Conservation (phyloP, 2,888 invertebrate species). For the Embidobia sp. region DNA sequence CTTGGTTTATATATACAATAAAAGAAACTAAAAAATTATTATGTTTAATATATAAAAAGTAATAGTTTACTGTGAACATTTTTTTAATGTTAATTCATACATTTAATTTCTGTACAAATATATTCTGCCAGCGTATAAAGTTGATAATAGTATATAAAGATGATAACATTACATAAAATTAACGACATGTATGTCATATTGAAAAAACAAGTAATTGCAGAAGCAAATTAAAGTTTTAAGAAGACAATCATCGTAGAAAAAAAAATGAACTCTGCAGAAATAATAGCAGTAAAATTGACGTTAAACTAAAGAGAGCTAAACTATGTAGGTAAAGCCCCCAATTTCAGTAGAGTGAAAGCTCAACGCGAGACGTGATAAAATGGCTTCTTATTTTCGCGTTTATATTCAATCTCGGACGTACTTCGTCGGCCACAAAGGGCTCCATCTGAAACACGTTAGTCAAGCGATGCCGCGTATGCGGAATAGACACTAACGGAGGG, state of each 20-base stretch:
- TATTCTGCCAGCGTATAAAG: no score
- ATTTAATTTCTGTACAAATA: no score
- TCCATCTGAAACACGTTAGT: conserved; percentile 80
- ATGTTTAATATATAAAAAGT: no score
- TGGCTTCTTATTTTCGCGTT: conserved; percentile 81
- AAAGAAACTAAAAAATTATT: no score
- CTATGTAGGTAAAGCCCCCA: conserved; percentile 76
- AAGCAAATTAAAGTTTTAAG: background rate
- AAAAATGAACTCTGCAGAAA: conserved; percentile 20
- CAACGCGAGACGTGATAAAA: conserved; percentile 78
- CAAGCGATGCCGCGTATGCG: conserved; percentile 65
- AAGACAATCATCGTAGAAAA: background rate
- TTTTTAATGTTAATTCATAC: no score
- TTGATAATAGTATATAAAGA: no score
- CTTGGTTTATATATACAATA: no score
- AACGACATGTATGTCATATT: no score
- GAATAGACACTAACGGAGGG: conserved; percentile 58
- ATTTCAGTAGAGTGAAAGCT: conserved; percentile 79
- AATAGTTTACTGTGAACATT: no score
- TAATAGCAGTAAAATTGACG: conserved; percentile 51
- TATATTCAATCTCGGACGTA: conserved; percentile 79
- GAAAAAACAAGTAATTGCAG: no score
- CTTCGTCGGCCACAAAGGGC: conserved; percentile 74
- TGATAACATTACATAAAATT: no score
- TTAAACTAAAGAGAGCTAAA: conserved; percentile 55